phyloP scores from a whole-genome alignment of 2,888 invertebrate species.

The Leptura quadrifasciata region DNA sequence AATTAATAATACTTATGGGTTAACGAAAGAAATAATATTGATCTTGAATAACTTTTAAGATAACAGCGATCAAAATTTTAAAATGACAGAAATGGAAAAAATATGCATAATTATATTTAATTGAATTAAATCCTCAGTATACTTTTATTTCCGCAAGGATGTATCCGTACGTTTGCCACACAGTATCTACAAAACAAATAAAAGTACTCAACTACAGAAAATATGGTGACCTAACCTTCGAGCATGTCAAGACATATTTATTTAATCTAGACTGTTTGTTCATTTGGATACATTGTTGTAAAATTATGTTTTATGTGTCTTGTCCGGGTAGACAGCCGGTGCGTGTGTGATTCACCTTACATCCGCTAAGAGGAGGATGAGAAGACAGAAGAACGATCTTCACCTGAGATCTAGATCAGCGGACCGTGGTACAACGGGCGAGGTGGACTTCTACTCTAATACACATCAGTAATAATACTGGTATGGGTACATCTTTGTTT shows the following conservation, averaged over 20 bases:
- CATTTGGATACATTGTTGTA: conserved; percentile 33
- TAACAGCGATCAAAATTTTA: too few relatives aligned
- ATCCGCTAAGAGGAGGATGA: conserved; percentile 46
- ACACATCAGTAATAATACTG: conserved; percentile 26
- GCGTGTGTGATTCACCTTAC: conserved; percentile 47
- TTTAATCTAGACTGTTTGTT: conserved; percentile 23
- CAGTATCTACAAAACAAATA: neutral
- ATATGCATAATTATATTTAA: too few relatives aligned
- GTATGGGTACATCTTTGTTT: neutral
- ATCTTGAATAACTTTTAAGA: too few relatives aligned
- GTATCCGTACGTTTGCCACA: too few relatives aligned
- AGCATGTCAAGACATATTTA: neutral
- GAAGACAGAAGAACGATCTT: conserved; percentile 48
- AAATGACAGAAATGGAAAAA: too few relatives aligned
- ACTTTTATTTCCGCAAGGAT: too few relatives aligned
- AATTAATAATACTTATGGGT: too few relatives aligned
- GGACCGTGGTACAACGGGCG: conserved; percentile 44
- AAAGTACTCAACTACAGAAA: neutral
- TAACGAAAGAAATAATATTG: too few relatives aligned
- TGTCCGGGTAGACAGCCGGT: conserved; percentile 28
- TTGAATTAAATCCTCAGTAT: too few relatives aligned
- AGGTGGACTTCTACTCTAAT: conserved; percentile 47
- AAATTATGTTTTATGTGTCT: conserved; percentile 29
- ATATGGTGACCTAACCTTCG: neutral
- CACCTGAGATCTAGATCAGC: conserved; percentile 44